Conservation (phyloP, 2,888 invertebrate genomes). For the Pyrgus malvae region DNA sequence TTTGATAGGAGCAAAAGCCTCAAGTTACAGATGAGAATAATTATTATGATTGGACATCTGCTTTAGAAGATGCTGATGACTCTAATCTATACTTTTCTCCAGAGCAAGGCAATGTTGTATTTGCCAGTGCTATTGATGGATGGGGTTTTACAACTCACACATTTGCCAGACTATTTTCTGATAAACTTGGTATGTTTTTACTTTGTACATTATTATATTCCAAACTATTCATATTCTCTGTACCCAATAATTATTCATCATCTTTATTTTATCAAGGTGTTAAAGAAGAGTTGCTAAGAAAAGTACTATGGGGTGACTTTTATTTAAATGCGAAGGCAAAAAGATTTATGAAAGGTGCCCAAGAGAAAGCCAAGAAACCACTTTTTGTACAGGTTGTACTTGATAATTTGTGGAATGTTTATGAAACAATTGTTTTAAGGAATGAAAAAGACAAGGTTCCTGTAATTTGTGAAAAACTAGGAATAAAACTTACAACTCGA, state of each 20-base stretch:
- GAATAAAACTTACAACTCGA: constrained; percentile 87
- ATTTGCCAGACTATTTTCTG: constrained; percentile 90
- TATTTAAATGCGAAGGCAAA: constrained; percentile 93
- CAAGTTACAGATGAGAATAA: constrained; percentile 58
- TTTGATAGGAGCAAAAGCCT: constrained; percentile 51
- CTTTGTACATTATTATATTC: background rate
- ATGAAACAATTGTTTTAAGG: constrained; percentile 89
- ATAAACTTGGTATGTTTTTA: constrained; percentile 81
- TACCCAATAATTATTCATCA: background rate
- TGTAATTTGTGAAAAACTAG: constrained; percentile 87
- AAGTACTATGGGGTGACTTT: constrained; percentile 97
- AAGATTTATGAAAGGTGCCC: constrained; percentile 92
- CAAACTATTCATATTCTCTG: no score
- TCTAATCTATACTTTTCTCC: constrained; percentile 96
- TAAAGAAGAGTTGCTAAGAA: constrained; percentile 86
- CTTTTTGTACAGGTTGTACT: constrained; percentile 95
- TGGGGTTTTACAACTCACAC: constrained; percentile 91
- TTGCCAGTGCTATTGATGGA: constrained; percentile 97
- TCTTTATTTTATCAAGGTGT: constrained; percentile 74
- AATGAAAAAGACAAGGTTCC: constrained; percentile 89
- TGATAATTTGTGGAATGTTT: constrained; percentile 95
- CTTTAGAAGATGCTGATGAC: constrained; percentile 91
- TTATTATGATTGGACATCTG: constrained; percentile 88
- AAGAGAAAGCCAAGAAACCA: constrained; percentile 95
- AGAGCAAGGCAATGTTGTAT: constrained; percentile 96